Evolutionary conservation across 2,113 vertebrate species (phyloP).

Genomic region (Corynorhinus townsendii): DNA sequence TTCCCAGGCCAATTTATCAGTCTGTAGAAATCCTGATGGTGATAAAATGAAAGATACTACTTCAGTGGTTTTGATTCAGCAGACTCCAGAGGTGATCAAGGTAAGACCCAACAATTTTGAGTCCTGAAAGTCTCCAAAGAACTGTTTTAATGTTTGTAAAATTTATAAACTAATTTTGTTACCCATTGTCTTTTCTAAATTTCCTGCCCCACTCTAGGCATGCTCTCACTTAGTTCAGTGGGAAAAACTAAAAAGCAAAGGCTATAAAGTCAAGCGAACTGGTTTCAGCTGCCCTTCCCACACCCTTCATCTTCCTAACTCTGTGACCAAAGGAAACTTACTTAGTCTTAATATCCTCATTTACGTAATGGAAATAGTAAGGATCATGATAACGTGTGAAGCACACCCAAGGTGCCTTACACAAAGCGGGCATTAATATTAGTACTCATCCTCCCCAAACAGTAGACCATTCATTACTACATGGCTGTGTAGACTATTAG

Average conservation of each 20-base stretch:
- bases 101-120: slow-evolving; percentile 82
- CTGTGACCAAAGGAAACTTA: slow-evolving; percentile 22
- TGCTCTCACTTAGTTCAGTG: neutral
- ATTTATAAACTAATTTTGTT: neutral
- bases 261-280: neutral
- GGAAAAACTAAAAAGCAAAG: neutral
- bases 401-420: neutral
- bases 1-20: slow-evolving; percentile 78
- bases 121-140: slow-evolving; percentile 16
- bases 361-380: neutral
- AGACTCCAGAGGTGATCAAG: slow-evolving; percentile 93
- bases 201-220: neutral
- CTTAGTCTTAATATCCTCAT: neutral
- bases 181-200: slow-evolving; percentile 52
- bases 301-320: neutral
- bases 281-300: neutral
- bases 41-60: slow-evolving; percentile 79
- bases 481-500: neutral
- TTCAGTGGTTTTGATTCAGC: slow-evolving; percentile 91
- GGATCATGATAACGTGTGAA: neutral
- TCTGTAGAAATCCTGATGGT: slow-evolving; percentile 67
- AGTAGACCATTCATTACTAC: neutral
- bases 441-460: neutral
- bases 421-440: slow-evolving; percentile 2
- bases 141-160: slow-evolving; percentile 32